Base-by-base conservation (phyloP, 2,888 invertebrate species). In the Sarcophaga caerulescens region DNA sequence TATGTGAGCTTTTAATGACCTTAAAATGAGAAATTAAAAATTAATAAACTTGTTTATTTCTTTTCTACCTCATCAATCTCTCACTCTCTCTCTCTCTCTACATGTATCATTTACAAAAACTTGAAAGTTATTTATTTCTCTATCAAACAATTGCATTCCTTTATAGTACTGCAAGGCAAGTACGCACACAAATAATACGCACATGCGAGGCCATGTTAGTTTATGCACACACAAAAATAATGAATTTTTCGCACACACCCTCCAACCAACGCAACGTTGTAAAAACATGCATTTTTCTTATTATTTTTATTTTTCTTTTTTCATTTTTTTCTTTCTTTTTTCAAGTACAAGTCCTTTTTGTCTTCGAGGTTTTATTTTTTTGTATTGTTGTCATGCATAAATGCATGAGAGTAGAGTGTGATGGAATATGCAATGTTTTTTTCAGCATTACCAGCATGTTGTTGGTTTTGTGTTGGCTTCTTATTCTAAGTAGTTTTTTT, bases 191-290 rank as follows among this genome's bases (percentile, higher is more conserved):
- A 11, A 35, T 35, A 35, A 35, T 35, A 25, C 11, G 11, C 47
- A 68, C 23, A 52, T 63, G 35, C 19, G 5, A 35, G 68, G 47
- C 35, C 75, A 44, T 76, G 57, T 69, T 63, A 69, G 62, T 52
- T 69, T 63, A 69, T 44, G 23, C 45, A 47, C 59, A 70, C 63
- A 76, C 70, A 65, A 14, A 21, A 70, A 17, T 65, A 81, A 81
- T 76, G 69, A 70, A 35, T 35, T 35, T 35, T 35, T 35, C 35
- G 2, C 35, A 35, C 8, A 35, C 35, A 10, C 35, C 2, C 35
- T 8, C 35, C n/a, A n/a, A 35, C 35, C 35, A 35, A 35, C 6
- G 35, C 6, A 6, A 35, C 35, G 35, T 1, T 35, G 35, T 35
- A 35, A 35, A 35, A 35, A 10, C 35, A 35, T 23, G 44, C 23